These are phyloP conservation scores for Scalopus aquaticus DNA, from an alignment of 2,113 vertebrate genomes.

Conservation along the genomic window DNA sequence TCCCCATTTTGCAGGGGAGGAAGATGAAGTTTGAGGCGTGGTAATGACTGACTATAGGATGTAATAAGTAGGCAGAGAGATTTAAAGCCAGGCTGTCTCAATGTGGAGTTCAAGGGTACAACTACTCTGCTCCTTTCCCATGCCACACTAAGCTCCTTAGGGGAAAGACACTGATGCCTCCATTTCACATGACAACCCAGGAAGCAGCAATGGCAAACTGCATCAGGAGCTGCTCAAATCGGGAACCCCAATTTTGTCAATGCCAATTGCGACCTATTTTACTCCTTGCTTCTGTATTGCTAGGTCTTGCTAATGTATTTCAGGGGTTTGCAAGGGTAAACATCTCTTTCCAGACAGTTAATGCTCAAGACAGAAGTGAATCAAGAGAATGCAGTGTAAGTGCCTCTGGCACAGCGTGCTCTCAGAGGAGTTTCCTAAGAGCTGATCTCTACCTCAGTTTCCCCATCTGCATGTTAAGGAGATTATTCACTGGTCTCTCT, in stretches of 20 bases:
- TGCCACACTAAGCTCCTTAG: background rate
- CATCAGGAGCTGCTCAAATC: background rate
- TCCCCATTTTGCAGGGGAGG: background rate
- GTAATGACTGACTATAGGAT: background rate
- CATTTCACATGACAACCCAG: background rate
- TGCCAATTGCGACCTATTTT: background rate
- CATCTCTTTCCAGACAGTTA: background rate
- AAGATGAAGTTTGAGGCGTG: background rate
- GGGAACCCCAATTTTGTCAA: background rate
- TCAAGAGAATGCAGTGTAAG: background rate
- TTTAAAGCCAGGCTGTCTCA: background rate
- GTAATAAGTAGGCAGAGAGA: background rate
- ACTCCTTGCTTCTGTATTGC: too few relatives aligned
- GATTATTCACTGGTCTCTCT: background rate
- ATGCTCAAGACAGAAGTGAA: background rate
- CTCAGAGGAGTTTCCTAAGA: background rate
- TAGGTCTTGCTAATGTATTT: background rate
- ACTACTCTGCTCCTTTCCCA: background rate
- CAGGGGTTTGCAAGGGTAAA: background rate
- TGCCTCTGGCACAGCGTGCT: background rate
- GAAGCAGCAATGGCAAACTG: background rate
- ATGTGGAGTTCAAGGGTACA: background rate
- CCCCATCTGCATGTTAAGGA: background rate
- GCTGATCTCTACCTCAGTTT: slow-evolving; percentile 53
- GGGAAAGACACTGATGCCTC: background rate